These are phyloP conservation scores for Acromyrmex heyeri DNA, from an alignment of 1,140 invertebrate species.

Conservation along the genomic window DNA sequence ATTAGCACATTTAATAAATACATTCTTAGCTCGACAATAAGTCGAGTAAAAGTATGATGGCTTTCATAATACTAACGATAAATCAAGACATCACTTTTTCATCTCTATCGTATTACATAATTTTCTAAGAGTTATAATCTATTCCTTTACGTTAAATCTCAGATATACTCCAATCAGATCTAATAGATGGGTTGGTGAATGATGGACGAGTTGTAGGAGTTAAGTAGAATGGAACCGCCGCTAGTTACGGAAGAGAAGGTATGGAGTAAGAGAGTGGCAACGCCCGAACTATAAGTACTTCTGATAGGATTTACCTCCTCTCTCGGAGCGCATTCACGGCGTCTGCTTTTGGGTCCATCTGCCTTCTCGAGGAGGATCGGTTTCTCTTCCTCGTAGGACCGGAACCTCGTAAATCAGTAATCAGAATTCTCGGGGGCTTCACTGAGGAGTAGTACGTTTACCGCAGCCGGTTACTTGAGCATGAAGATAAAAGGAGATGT, in stretches of 20 bases:
- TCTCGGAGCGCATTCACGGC: constrained; percentile 68
- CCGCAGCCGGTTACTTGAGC: constrained; percentile 38
- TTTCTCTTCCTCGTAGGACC: constrained; percentile 71
- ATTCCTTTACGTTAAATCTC: constrained; percentile 54
- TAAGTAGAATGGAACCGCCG: constrained; percentile 73
- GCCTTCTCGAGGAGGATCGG: constrained; percentile 75
- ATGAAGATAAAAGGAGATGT: constrained; percentile 33
- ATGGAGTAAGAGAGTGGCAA: constrained; percentile 75
- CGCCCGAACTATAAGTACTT: constrained; percentile 83
- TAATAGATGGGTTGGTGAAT: constrained; percentile 57
- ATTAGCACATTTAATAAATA: too few relatives aligned
- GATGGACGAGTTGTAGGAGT: constrained; percentile 61
- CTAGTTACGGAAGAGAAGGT: constrained; percentile 71
- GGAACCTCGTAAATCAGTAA: constrained; percentile 84
- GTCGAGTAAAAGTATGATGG: too few relatives aligned
- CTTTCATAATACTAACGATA: neutral
- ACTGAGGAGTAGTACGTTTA: constrained; percentile 19
- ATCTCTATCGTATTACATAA: neutral
- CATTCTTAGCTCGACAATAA: neutral
- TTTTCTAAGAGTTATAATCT: constrained; percentile 20
- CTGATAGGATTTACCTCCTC: constrained; percentile 82
- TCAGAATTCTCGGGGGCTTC: constrained; percentile 79
- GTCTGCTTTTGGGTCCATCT: constrained; percentile 67
- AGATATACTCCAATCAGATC: constrained; percentile 68
- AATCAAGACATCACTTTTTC: neutral